Conservation (phyloP, 2,113 vertebrate species). For the Conger conger region DNA sequence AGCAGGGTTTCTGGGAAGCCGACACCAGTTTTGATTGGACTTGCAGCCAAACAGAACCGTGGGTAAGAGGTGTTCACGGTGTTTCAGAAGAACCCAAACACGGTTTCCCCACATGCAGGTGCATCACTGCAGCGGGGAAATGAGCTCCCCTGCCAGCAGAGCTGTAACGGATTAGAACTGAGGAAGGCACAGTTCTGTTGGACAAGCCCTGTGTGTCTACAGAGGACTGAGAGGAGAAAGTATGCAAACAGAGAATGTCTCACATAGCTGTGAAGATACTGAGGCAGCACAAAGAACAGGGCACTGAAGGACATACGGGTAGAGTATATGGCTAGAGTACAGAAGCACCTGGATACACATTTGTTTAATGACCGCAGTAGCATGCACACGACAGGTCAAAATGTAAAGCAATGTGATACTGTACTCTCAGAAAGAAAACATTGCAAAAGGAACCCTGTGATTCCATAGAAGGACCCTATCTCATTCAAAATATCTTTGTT, state of each 20-base stretch:
- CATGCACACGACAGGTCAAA: not conserved
- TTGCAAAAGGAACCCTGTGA: no score
- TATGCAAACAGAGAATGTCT: not conserved
- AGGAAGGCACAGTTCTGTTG: not conserved
- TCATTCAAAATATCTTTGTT: no score
- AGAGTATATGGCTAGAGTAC: not conserved
- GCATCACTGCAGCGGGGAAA: not conserved
- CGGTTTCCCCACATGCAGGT: not conserved
- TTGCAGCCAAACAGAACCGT: not conserved
- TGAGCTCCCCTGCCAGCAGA: not conserved
- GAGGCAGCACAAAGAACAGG: not conserved
- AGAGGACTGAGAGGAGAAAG: not conserved
- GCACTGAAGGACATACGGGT: not conserved
- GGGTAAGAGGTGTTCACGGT: not conserved
- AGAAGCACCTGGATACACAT: not conserved
- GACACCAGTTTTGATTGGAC: not conserved
- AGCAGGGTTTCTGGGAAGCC: not conserved
- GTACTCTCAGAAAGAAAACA: no score
- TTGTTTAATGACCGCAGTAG: not conserved
- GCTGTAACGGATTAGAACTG: not conserved
- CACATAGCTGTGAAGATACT: not conserved
- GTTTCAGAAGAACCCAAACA: not conserved
- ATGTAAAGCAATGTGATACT: no score
- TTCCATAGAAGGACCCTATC: no score
- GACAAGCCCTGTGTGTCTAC: not conserved